Evolutionary conservation across 2,888 invertebrate species (phyloP).

Genomic region (Perizoma flavofasciatum): DNA sequence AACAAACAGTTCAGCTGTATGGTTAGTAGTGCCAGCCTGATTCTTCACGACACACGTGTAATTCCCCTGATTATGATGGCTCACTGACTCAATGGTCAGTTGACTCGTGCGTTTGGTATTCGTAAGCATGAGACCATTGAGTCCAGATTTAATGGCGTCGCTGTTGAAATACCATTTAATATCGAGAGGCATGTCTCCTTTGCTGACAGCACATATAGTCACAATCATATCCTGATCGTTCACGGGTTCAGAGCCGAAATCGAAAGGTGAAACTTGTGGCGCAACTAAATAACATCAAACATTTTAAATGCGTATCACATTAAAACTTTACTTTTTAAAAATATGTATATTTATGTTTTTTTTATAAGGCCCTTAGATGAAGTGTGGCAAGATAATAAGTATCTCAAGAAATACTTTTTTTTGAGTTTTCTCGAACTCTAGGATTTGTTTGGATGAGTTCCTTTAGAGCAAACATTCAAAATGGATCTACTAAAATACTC

Average conservation of each 20-base stretch:
- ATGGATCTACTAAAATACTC: no score
- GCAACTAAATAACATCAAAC: constrained; percentile 75
- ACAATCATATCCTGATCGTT: constrained; percentile 88
- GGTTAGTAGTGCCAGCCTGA: constrained; percentile 81
- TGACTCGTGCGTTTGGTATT: constrained; percentile 85
- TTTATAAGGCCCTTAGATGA: no score
- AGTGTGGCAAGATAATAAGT: no score
- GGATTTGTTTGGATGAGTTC: no score
- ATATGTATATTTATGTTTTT: no score
- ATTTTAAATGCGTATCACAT: no score
- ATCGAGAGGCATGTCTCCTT: constrained; percentile 90
- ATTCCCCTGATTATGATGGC: constrained; percentile 84
- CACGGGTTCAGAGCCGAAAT: constrained; percentile 87
- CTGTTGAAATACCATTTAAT: constrained; percentile 88
- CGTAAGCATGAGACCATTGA: constrained; percentile 80
- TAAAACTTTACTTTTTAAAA: no score
- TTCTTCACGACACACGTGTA: constrained; percentile 86
- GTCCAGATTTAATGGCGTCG: constrained; percentile 67
- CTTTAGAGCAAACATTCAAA: no score
- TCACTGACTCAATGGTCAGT: constrained; percentile 85
- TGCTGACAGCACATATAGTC: constrained; percentile 87
- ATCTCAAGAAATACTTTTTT: no score
- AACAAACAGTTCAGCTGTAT: constrained; percentile 82
- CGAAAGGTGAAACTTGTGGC: constrained; percentile 88
- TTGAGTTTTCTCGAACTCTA: no score